Conservation (phyloP, 92 coral and sea anemone species). For the Galaxea fascicularis region DNA sequence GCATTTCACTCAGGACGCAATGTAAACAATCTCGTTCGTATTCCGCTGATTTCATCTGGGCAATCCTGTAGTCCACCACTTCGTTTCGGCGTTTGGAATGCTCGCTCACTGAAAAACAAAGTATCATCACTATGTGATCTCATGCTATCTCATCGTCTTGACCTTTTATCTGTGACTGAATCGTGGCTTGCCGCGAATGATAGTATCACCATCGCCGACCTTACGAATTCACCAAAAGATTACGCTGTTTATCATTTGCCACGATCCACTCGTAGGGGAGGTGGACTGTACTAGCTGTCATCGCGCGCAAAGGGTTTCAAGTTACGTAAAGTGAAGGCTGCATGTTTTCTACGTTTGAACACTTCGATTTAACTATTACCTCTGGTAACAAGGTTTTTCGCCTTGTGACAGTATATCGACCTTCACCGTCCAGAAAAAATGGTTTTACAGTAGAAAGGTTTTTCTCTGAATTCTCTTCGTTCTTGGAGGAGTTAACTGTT, state of each 20-base stretch:
- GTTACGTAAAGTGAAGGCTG: slow-evolving; percentile 6
- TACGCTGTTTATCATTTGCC: slow-evolving; percentile 5
- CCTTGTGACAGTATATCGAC: slow-evolving; percentile 2
- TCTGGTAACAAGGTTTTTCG: too few species aligned
- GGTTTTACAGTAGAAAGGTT: too few species aligned
- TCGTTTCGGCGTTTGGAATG: slow-evolving; percentile 17
- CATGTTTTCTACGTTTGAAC: background rate
- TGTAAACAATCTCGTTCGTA: background rate
- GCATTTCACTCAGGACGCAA: slow-evolving; percentile 11
- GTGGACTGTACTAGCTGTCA: background rate
- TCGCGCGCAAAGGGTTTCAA: background rate
- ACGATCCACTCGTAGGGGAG: too few species aligned
- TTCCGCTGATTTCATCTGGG: slow-evolving; percentile 16
- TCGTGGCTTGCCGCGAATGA: too few species aligned
- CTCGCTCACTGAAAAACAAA: slow-evolving; percentile 10
- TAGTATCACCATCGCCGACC: slow-evolving; percentile 13
- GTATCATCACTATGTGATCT: slow-evolving; percentile 13
- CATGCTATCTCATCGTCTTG: slow-evolving; percentile 15
- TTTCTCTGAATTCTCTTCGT: too few species aligned
- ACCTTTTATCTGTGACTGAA: slow-evolving; percentile 13
- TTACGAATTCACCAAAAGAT: slow-evolving; percentile 12
- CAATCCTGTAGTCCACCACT: slow-evolving; percentile 7
- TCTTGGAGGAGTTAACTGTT: too few species aligned
- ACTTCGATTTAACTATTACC: slow-evolving; percentile 1
- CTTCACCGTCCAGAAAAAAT: too few species aligned